Conservation (phyloP, 2,888 invertebrate species). For the Meiosimyza decipiens region DNA sequence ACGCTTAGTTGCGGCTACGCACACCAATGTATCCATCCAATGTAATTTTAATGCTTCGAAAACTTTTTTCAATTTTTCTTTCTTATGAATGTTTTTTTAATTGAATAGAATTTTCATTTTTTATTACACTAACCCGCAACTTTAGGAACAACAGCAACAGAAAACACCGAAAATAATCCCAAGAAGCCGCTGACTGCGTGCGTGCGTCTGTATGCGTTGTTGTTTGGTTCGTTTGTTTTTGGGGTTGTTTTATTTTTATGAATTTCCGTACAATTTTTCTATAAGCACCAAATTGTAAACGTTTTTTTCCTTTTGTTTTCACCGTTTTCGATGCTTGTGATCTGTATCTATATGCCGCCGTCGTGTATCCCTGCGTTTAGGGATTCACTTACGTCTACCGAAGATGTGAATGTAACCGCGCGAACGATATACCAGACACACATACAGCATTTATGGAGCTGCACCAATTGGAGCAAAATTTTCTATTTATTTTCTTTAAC, state of each 20-base stretch:
- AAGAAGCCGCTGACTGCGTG: not conserved
- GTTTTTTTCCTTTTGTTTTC: conserved; percentile 14
- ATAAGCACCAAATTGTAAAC: too few relatives aligned
- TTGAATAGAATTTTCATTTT: not conserved
- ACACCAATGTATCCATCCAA: too few relatives aligned
- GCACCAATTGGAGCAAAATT: too few relatives aligned
- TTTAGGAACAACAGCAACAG: conserved; percentile 2
- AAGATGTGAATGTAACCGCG: not conserved
- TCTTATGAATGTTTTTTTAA: not conserved
- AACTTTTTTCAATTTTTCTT: not conserved
- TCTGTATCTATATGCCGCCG: not conserved
- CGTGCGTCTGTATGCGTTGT: conserved; percentile 5
- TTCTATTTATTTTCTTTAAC: not conserved
- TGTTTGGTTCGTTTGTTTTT: not conserved
- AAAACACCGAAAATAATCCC: conserved; percentile 13
- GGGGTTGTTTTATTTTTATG: conserved; percentile 20
- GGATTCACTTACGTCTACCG: conserved; percentile 1
- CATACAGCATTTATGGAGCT: too few relatives aligned
- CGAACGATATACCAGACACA: not conserved
- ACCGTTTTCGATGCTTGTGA: not conserved
- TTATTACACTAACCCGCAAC: conserved; percentile 11
- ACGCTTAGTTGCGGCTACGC: too few relatives aligned
- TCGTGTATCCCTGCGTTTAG: conserved; percentile 7
- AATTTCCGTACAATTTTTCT: too few relatives aligned
- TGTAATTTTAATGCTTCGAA: not conserved